phyloP scores from a whole-genome alignment of 2,113 vertebrate species.

The Osmerus mordax region DNA sequence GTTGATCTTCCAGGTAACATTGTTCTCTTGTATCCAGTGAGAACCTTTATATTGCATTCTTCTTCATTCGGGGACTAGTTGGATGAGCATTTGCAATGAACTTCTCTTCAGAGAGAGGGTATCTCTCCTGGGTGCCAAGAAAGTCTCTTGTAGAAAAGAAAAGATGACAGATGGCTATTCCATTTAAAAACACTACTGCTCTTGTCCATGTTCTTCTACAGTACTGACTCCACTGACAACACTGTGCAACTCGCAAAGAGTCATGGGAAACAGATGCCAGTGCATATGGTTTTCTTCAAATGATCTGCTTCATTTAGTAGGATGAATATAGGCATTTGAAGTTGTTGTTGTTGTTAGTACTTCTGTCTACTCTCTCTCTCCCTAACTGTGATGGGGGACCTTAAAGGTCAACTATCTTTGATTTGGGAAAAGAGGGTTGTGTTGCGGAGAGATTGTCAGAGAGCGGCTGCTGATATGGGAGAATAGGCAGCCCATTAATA shows the following conservation, averaged over 20 bases:
- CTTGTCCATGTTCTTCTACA: conserved; percentile 34
- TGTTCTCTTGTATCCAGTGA: conserved; percentile 20
- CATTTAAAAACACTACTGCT: conserved; percentile 58
- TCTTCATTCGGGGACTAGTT: conserved; percentile 45
- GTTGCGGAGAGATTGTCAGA: conserved; percentile 30
- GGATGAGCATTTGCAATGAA: conserved; percentile 47
- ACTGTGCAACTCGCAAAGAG: conserved; percentile 46
- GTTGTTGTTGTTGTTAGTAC: conserved; percentile 22
- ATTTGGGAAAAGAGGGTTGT: conserved; percentile 39
- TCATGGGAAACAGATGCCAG: conserved; percentile 68
- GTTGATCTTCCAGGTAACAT: neutral
- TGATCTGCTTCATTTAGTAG: conserved; percentile 45
- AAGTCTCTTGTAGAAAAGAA: conserved; percentile 51
- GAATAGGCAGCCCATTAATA: conserved; percentile 56
- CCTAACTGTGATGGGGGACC: neutral
- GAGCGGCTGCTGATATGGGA: conserved; percentile 43
- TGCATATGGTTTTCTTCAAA: conserved; percentile 72
- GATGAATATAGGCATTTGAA: conserved; percentile 33
- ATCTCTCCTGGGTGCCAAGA: conserved; percentile 56
- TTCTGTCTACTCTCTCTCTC: neutral
- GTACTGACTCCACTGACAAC: conserved; percentile 33
- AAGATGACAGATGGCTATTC: conserved; percentile 69
- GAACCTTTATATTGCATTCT: conserved; percentile 26
- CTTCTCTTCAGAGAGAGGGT: conserved; percentile 49
- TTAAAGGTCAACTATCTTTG: conserved; percentile 41